phyloP scores from a whole-genome alignment of 2,888 invertebrate genomes.

The Himalopsyche tibetana region DNA sequence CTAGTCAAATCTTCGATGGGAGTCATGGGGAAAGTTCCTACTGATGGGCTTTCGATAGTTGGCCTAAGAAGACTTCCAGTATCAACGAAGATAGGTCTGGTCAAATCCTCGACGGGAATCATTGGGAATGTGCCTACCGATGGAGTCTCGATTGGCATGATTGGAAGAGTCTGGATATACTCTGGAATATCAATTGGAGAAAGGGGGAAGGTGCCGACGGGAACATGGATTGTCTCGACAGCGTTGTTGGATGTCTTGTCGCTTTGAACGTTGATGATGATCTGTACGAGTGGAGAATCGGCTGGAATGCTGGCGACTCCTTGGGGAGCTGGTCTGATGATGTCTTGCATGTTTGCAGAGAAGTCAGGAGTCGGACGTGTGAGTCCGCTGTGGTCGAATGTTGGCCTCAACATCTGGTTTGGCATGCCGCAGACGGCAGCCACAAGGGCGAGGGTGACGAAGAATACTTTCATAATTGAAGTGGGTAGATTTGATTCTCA shows the following conservation, averaged over 20 bases:
- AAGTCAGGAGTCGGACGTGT: slow-evolving; percentile 1
- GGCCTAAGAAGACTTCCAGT: too few species aligned
- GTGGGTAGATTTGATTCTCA: background rate
- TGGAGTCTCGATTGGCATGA: background rate
- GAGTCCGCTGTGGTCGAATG: background rate
- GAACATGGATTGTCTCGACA: background rate
- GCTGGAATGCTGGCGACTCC: background rate
- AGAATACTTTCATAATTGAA: slow-evolving; percentile 44
- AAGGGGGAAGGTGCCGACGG: background rate
- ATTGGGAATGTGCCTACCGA: background rate
- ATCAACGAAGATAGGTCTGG: background rate
- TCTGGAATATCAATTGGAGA: background rate
- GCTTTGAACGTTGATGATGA: slow-evolving; percentile 50
- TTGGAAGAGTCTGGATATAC: background rate
- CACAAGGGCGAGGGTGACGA: slow-evolving; percentile 45
- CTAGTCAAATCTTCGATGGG: too few species aligned
- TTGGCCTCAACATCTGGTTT: slow-evolving; percentile 33
- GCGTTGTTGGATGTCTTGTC: background rate
- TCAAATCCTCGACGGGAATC: background rate
- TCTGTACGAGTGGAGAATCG: slow-evolving; percentile 52
- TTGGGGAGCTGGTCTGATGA: slow-evolving; percentile 24
- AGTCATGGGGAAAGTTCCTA: too few species aligned
- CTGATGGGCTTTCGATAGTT: too few species aligned
- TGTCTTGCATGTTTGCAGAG: background rate
- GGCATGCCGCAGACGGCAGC: slow-evolving; percentile 45